These are phyloP conservation scores for Sycophaga agraensis DNA, from an alignment of 1,140 invertebrate genomes.

Conservation along the genomic window DNA sequence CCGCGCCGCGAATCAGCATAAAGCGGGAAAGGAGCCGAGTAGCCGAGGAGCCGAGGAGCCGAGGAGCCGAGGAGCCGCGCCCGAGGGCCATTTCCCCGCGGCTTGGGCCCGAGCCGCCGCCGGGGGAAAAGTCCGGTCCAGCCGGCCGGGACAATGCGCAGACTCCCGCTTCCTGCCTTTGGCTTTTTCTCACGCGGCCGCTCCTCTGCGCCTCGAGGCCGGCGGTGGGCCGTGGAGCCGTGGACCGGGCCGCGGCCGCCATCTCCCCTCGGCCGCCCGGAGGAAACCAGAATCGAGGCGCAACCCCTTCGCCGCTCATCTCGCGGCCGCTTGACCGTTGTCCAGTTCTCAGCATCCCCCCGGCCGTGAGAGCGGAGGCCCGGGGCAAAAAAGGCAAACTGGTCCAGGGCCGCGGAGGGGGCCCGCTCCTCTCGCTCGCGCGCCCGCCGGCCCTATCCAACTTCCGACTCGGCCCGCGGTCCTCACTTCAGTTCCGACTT, in stretches of 20 bases:
- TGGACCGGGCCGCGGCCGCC: no score
- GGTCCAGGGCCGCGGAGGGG: conserved; percentile 42
- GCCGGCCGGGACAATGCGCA: conserved; percentile 23
- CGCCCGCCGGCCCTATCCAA: no score
- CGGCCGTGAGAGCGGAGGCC: conserved; percentile 41
- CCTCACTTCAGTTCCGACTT: conserved; percentile 23
- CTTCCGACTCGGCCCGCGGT: conserved; percentile 8
- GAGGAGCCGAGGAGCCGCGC: no score
- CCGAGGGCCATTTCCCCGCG: no score
- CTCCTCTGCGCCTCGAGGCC: no score
- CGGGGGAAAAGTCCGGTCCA: conserved; percentile 22
- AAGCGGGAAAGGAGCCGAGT: no score
- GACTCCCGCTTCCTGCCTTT: conserved; percentile 31
- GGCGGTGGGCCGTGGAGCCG: no score
- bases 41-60: no score
- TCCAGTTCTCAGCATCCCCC: conserved; percentile 54
- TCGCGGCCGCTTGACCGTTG: conserved; percentile 57
- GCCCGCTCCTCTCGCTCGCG: neutral
- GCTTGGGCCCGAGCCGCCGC: no score
- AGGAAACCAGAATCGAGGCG: conserved; percentile 28
- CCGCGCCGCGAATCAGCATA: no score
- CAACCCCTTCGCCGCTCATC: conserved; percentile 41
- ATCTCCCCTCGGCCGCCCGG: conserved; percentile 3
- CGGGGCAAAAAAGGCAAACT: conserved; percentile 44
- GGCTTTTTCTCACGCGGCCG: conserved; percentile 56